A percentile compares a stretch with the other conserved stretches of the same genome.
These are phyloP conservation scores for Nephrocerus scutellatus DNA, from an alignment of 2,888 invertebrate species.

Conservation along the genomic window DNA sequence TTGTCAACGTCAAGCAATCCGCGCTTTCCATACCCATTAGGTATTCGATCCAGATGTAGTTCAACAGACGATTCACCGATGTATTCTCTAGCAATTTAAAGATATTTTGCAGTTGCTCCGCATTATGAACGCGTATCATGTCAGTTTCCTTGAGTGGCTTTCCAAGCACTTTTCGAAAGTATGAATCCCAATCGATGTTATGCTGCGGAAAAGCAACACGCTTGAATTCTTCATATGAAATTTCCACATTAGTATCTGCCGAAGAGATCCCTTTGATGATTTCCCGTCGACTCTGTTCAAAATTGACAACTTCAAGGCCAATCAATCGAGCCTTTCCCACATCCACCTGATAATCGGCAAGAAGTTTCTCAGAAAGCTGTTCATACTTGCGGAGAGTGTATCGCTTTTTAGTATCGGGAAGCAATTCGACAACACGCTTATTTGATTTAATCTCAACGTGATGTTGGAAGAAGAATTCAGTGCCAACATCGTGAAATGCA, in stretches of 20 bases:
- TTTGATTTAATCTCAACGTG: constrained; percentile 38
- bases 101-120: constrained; percentile 33
- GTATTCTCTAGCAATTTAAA: constrained; percentile 36
- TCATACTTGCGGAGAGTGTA: constrained; percentile 37
- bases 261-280: constrained; percentile 26
- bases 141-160: constrained; percentile 34
- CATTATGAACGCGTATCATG: constrained; percentile 30
- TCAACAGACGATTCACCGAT: constrained; percentile 32
- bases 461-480: constrained; percentile 36
- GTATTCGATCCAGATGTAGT: constrained; percentile 44
- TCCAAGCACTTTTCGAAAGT: constrained; percentile 35
- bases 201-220: constrained; percentile 23
- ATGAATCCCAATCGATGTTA: constrained; percentile 38
- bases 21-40: constrained; percentile 33
- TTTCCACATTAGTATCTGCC: constrained; percentile 26
- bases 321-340: constrained; percentile 35
- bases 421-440: constrained; percentile 32
- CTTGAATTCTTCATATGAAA: constrained; percentile 34
- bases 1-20: constrained; percentile 34
- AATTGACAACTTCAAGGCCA: constrained; percentile 37
- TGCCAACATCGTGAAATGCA: constrained; percentile 40
- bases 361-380: constrained; percentile 34
- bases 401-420: constrained; percentile 29
- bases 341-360: constrained; percentile 33
- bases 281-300: constrained; percentile 38